Percentiles rank a stretch among this genome's conserved stretches.
phyloP scores from a whole-genome alignment of 1,140 invertebrate genomes.

The Paraescarpia echinospica region DNA sequence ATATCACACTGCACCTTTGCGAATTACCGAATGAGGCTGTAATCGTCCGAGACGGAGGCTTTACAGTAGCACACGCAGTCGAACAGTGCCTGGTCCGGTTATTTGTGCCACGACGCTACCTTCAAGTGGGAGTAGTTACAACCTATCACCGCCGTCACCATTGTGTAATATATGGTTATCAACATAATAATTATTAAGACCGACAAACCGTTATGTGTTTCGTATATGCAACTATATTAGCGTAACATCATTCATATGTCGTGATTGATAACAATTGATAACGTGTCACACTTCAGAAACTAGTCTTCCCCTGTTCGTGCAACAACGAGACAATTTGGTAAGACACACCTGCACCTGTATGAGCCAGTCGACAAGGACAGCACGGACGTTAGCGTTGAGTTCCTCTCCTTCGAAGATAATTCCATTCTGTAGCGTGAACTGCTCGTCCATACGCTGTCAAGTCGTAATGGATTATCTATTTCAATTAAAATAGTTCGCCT shows the following conservation, averaged over 20 bases:
- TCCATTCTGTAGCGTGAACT: background rate
- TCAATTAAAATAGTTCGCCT: background rate
- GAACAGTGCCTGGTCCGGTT: too few relatives aligned
- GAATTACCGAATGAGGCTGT: too few relatives aligned
- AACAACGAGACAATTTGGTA: too few relatives aligned
- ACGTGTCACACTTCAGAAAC: background rate
- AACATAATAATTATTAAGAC: slow-evolving; percentile 2
- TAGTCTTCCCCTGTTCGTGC: too few relatives aligned
- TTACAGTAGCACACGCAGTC: too few relatives aligned
- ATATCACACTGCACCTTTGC: too few relatives aligned
- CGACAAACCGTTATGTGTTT: background rate
- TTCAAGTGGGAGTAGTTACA: slow-evolving; percentile 12
- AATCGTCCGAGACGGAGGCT: too few relatives aligned
- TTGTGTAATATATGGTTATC: slow-evolving; percentile 4
- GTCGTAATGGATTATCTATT: background rate
- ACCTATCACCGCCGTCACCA: background rate
- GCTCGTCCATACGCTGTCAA: background rate
- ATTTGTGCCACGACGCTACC: too few relatives aligned
- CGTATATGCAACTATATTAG: background rate
- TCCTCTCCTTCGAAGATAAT: background rate
- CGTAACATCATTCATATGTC: background rate
- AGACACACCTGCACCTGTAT: slow-evolving; percentile 51
- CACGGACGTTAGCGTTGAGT: background rate
- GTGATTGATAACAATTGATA: background rate
- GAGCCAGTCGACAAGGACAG: slow-evolving; percentile 52